Conservation (phyloP, 2,888 invertebrate species). For the Epistrophella euchroma region DNA sequence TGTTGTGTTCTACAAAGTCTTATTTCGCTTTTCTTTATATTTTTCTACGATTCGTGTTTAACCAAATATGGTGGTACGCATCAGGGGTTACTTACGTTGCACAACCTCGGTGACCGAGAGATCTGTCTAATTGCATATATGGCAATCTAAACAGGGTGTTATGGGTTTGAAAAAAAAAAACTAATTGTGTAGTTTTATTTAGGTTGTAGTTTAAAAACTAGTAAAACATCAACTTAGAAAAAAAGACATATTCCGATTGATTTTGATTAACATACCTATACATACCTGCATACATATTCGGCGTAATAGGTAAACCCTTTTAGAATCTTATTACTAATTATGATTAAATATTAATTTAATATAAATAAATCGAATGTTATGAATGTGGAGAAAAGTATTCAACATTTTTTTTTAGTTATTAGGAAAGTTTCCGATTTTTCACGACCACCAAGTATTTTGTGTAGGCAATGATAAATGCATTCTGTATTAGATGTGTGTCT, state of each 20-base stretch:
- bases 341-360: no score
- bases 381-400: no score
- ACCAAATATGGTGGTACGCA: constrained; percentile 61
- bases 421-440: no score
- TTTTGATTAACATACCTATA: background rate
- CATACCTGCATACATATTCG: no score
- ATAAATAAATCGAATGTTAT: no score
- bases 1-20: constrained; percentile 46
- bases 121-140: constrained; percentile 21
- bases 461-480: no score
- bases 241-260: background rate
- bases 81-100: constrained; percentile 60
- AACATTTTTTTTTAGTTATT: no score
- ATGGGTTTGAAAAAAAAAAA: constrained; percentile 9
- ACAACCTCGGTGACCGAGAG: constrained; percentile 30
- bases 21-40: background rate
- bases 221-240: background rate
- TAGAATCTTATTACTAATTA: no score
- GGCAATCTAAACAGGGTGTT: constrained; percentile 19
- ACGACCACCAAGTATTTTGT: no score
- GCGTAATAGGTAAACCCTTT: no score
- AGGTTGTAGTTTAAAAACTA: constrained; percentile 5
- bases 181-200: constrained; percentile 20
- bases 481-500: no score
- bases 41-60: constrained; percentile 23